A percentile compares a stretch with the other conserved stretches of the same genome.
Evolutionary conservation across 2,797 vertebrate species (phyloP).

Genomic region (Fratercula arctica): DNA sequence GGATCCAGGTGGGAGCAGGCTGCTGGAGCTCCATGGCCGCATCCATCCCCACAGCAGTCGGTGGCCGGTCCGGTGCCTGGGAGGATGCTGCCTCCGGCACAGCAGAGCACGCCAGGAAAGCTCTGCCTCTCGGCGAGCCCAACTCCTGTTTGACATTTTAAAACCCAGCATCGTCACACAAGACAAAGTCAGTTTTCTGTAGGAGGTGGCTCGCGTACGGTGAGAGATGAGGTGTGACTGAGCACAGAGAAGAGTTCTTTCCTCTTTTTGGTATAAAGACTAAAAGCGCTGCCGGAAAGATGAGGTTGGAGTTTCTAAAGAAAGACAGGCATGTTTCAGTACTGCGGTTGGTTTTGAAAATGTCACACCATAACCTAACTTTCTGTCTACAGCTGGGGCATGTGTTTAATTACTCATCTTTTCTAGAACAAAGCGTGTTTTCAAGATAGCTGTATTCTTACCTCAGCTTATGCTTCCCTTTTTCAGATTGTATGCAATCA

Average conservation of each 20-base stretch:
- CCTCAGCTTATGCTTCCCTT: not conserved
- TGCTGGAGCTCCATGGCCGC: rapidly evolving
- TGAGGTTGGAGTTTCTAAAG: not conserved
- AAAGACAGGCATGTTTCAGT: not conserved
- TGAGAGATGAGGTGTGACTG: not conserved
- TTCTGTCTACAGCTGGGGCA: not conserved
- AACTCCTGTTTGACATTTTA: rapidly evolving
- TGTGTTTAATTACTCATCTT: not conserved
- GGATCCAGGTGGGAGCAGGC: not conserved
- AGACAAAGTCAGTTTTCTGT: not conserved
- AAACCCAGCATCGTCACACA: not conserved
- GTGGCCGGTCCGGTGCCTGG: rapidly evolving
- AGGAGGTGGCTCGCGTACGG: rapidly evolving
- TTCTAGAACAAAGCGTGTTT: not conserved
- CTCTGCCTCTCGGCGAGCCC: not conserved
- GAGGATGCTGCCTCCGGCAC: not conserved
- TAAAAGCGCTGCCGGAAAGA: not conserved
- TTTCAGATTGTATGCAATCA: not conserved
- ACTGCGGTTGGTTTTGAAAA: not conserved
- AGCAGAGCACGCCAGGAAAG: not conserved
- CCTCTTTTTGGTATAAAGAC: not conserved
- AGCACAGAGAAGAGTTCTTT: not conserved
- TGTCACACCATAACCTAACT: not conserved
- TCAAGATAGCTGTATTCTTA: not conserved
- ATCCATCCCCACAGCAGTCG: not conserved